phyloP scores from a whole-genome alignment of 2,113 vertebrate genomes.

The Nipponia nippon region DNA sequence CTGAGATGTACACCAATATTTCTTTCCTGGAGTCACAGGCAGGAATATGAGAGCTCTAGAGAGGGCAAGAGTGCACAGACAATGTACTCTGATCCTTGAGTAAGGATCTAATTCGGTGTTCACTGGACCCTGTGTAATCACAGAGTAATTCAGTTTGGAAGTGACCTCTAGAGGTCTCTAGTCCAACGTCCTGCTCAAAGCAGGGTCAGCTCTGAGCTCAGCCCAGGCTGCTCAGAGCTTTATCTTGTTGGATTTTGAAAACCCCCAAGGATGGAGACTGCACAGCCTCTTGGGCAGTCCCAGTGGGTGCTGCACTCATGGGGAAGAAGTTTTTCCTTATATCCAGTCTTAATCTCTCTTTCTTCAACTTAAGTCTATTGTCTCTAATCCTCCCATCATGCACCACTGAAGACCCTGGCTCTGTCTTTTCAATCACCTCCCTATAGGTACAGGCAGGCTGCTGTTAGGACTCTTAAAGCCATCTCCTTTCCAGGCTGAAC shows the following conservation, averaged over 20 bases:
- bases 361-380: neutral
- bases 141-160: neutral
- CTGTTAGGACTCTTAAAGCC: neutral
- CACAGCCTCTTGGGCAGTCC: neutral
- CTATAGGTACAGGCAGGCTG: neutral
- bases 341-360: neutral
- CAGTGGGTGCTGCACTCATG: neutral
- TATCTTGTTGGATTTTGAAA: neutral
- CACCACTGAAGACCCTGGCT: neutral
- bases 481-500: neutral
- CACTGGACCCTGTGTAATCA: neutral
- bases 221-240: neutral
- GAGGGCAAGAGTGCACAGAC: neutral
- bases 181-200: neutral
- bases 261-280: rapidly evolving
- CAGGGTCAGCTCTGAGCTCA: neutral
- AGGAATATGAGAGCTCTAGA: neutral
- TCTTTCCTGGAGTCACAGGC: neutral
- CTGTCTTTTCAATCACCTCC: neutral
- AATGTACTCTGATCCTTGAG: neutral
- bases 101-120: neutral
- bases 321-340: neutral
- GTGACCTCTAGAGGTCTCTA: neutral
- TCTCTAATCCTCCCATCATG: neutral
- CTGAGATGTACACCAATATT: neutral